Conservation (phyloP, 2,888 invertebrate species). For the Catocala nupta region DNA sequence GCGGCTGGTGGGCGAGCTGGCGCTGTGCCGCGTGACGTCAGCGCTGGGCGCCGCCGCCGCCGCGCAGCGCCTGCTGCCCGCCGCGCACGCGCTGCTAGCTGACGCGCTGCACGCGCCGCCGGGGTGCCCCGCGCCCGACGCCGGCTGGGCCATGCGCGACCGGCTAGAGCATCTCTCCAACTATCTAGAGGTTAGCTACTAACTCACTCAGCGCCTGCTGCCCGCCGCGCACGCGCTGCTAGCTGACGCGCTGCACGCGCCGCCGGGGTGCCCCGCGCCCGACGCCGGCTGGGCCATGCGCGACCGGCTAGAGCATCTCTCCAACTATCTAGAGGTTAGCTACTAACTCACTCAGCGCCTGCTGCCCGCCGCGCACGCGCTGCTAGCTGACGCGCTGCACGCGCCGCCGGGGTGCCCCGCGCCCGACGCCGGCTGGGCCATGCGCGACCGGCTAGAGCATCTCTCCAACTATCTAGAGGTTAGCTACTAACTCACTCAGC, state of each 20-base stretch:
- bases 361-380: conserved; percentile 21
- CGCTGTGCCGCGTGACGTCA: conserved; percentile 41
- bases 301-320: conserved; percentile 83
- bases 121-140: conserved; percentile 42
- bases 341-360: too few relatives aligned
- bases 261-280: conserved; percentile 8
- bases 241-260: background rate
- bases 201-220: background rate
- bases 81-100: conserved; percentile 29
- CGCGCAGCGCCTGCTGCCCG: conserved; percentile 28
- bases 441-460: conserved; percentile 84
- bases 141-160: conserved; percentile 80
- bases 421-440: conserved; percentile 71
- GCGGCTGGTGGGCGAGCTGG: conserved; percentile 63
- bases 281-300: conserved; percentile 79
- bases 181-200: conserved; percentile 87
- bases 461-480: conserved; percentile 49
- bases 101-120: too few relatives aligned
- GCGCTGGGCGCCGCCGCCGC: conserved; percentile 42
- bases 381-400: conserved; percentile 10
- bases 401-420: conserved; percentile 6
- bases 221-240: conserved; percentile 27
- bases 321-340: too few relatives aligned
- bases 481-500: too few relatives aligned
- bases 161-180: conserved; percentile 87